Conservation (phyloP, 2,797 vertebrate species). For the Pristis pectinata region DNA sequence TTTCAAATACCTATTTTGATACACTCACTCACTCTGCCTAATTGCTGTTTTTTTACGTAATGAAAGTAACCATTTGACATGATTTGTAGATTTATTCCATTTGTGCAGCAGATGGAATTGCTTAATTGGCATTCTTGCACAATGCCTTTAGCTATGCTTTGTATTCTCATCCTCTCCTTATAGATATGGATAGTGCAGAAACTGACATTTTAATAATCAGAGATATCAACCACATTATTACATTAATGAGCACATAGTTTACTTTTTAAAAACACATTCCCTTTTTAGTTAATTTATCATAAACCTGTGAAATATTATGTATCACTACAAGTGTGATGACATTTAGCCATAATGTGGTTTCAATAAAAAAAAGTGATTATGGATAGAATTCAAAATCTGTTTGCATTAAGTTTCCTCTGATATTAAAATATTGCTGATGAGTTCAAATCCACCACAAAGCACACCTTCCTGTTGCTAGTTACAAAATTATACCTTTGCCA, state of each 20-base stretch:
- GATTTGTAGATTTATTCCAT: not conserved
- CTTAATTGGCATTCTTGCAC: not conserved
- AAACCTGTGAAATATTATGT: not conserved
- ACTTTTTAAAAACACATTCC: not conserved
- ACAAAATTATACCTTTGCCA: slow-evolving; percentile 8
- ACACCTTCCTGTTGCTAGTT: slow-evolving; percentile 36
- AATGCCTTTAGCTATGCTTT: not conserved
- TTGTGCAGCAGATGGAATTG: not conserved
- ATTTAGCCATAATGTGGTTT: slow-evolving; percentile 1
- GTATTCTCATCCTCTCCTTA: not conserved
- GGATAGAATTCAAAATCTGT: slow-evolving; percentile 20
- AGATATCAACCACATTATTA: not conserved
- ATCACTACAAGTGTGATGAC: not conserved
- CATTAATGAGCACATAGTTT: not conserved
- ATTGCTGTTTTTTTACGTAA: not conserved
- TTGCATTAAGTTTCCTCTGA: slow-evolving; percentile 28
- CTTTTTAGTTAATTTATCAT: not conserved
- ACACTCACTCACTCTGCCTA: not conserved
- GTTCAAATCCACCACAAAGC: slow-evolving; percentile 15
- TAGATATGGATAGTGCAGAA: not conserved
- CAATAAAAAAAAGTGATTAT: slow-evolving; percentile 18
- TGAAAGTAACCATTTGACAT: not conserved
- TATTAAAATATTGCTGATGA: slow-evolving; percentile 31
- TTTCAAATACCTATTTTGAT: not conserved
- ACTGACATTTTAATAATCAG: not conserved